Evolutionary conservation across 2,797 vertebrate species (phyloP).

Genomic region (Sebastes vulpes): DNA sequence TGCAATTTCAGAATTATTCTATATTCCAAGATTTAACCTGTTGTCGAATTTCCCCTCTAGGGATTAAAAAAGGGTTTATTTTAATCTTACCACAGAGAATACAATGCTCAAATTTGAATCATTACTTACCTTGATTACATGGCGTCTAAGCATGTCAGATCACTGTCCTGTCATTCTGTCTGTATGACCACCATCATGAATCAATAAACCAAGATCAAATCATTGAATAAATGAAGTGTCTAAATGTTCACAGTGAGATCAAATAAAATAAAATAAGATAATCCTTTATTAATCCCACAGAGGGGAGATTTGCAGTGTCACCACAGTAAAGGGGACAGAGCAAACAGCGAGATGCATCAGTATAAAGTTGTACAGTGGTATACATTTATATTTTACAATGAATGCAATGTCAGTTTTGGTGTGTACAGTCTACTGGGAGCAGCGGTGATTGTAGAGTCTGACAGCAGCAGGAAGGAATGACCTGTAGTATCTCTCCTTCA

Average conservation of each 20-base stretch:
- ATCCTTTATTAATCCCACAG: no score
- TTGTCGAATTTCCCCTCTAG: background rate
- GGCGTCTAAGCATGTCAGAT: background rate
- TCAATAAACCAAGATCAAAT: background rate
- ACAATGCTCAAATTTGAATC: background rate
- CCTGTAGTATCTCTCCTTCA: background rate
- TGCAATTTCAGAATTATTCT: background rate
- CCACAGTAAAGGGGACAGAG: background rate
- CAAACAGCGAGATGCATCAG: background rate
- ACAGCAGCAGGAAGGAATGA: background rate
- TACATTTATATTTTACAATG: background rate
- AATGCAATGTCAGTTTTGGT: background rate
- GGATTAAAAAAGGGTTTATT: background rate
- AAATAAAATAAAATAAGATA: no score
- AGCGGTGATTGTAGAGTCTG: background rate
- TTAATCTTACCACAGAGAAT: background rate
- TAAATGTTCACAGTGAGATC: background rate
- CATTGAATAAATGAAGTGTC: background rate
- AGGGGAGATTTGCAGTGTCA: background rate
- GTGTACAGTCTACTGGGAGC: background rate
- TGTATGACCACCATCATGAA: background rate
- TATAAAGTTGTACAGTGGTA: background rate
- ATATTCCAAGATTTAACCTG: background rate
- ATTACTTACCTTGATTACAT: background rate
- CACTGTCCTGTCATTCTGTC: background rate